Conservation (phyloP, 2,888 invertebrate species). For the Dryobota labecula region DNA sequence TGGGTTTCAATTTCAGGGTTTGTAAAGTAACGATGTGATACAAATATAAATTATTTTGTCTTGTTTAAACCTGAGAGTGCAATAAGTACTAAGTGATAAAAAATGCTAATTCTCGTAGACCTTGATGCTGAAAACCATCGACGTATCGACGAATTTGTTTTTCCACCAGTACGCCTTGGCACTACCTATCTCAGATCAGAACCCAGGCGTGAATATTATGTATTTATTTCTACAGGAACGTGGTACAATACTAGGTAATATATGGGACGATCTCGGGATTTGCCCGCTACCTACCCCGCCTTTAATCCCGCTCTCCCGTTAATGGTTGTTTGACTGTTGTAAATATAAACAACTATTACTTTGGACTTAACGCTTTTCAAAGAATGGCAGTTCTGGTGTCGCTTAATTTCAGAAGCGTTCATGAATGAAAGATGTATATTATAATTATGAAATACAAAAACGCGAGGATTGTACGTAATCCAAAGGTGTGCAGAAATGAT, state of each 20-base stretch:
- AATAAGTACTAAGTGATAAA: background rate
- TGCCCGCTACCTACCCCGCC: constrained; percentile 23
- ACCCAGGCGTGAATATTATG: constrained; percentile 24
- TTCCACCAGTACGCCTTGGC: background rate
- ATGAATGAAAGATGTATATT: too few relatives aligned
- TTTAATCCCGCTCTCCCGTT: constrained; percentile 45
- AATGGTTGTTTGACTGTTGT: constrained; percentile 45
- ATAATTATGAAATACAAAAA: too few relatives aligned
- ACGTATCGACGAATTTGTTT: background rate
- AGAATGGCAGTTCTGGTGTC: too few relatives aligned
- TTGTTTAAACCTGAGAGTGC: background rate
- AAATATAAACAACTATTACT: constrained; percentile 51
- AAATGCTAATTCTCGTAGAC: background rate
- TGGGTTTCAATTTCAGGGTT: constrained; percentile 18
- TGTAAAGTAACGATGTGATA: constrained; percentile 9
- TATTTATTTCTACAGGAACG: constrained; percentile 35
- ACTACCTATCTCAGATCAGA: constrained; percentile 17
- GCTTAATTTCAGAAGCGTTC: too few relatives aligned
- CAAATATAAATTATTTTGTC: background rate
- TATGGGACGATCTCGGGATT: constrained; percentile 34
- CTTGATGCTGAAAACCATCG: background rate
- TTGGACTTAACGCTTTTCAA: constrained; percentile 13
- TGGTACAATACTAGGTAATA: constrained; percentile 43
- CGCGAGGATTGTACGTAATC: too few relatives aligned
- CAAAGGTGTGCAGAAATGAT: too few relatives aligned